These are phyloP conservation scores for Hydrotaea cyrtoneurina DNA, from an alignment of 2,888 invertebrate species.

Conservation along the genomic window DNA sequence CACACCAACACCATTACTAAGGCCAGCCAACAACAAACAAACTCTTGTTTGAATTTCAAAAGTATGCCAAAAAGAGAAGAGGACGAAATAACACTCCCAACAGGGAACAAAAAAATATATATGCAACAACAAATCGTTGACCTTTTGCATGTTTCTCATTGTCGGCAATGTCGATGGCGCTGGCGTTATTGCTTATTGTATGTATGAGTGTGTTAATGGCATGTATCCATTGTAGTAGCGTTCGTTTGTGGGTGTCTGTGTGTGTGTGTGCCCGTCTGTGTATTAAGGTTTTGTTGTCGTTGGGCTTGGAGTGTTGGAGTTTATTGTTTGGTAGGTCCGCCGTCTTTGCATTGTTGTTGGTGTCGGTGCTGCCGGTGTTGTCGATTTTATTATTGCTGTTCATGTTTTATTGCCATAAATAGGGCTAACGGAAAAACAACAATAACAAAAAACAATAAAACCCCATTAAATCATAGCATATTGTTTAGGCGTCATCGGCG, in stretches of 20 bases:
- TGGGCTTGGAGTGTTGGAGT: neutral
- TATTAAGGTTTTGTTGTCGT: no score
- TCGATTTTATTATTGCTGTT: neutral
- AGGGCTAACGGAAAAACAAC: slow-evolving; percentile 25
- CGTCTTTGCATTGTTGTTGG: no score
- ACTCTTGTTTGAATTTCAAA: neutral
- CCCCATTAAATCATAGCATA: slow-evolving; percentile 59
- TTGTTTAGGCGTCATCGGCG: neutral
- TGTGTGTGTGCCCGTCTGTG: neutral
- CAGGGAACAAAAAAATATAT: no score
- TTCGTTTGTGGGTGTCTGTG: neutral
- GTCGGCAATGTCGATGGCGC: neutral
- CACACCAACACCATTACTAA: neutral
- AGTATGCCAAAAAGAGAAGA: slow-evolving; percentile 9
- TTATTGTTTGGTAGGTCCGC: neutral
- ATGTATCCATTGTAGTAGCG: neutral
- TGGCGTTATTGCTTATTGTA: neutral
- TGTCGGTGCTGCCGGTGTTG: neutral
- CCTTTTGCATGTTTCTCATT: slow-evolving; percentile 41
- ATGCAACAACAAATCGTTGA: slow-evolving; percentile 43
- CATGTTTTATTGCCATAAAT: slow-evolving; percentile 66
- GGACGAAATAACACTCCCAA: neutral
- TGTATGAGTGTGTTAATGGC: no score
- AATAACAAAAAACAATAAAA: slow-evolving; percentile 35
- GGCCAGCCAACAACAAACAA: slow-evolving; percentile 2